Evolutionary conservation across 2,113 vertebrate species (phyloP), one percentile per base, ranked within the genome.

Genomic region (Sminthopsis crassicaudata): DNA sequence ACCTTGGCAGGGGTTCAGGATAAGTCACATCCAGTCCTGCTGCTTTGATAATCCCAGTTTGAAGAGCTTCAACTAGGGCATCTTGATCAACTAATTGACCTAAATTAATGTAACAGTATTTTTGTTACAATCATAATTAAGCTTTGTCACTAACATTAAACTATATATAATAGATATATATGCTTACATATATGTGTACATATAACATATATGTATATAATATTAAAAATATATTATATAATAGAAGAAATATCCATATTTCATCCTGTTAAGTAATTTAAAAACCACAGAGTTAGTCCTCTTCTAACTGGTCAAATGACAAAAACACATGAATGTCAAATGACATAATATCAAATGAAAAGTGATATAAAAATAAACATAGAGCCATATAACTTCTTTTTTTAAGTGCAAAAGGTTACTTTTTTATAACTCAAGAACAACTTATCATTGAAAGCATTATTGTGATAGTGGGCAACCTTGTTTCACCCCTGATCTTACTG

Each of bases 1-100:
- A 99, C 99, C 98, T 98, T 92, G 98, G 99, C 93, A 99, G 96
- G 19, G 99, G 99, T 91, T 99, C 99, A 0, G 98, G 98, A 53
- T 97, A 22, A 7, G 98, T 98, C 92, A 99, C 98, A 12, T 99
- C 99, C 96, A 99, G 94, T 0, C 96, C 99, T 0, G 98, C 98
- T 0, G 98, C 98, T 46, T 89, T 0, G 26, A 98, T 98, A 0
- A 54, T 92, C 22, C 98, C 97, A 0, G 55, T 90, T 96, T 97
- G 97, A 95, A 99, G 98, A 60, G 99, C 99, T 88, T 98, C 57
- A 53, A 98, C 98, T 93, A 99, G 97, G 0, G 98, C 98, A 0
- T 98, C 98, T 91, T 99, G 99, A 93, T 99, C 98, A 84, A 99
- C 96, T 3, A 98, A 98, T 1, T 96, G 96, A 93, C 99, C 99